These are phyloP conservation scores for Rhagophthalmus giganteus DNA, from an alignment of 2,888 invertebrate species.

Conservation along the genomic window DNA sequence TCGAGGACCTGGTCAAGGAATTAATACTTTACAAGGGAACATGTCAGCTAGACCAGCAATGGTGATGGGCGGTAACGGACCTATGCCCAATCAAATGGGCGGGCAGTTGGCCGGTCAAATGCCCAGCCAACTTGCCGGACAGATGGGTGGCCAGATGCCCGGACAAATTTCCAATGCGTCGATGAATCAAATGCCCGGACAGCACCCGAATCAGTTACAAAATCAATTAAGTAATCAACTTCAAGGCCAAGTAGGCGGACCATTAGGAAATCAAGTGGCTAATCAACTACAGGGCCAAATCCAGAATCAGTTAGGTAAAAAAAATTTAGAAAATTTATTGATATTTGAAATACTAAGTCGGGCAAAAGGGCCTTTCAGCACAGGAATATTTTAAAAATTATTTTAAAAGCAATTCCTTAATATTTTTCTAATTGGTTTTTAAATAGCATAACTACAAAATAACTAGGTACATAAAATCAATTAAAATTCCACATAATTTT, in stretches of 20 bases:
- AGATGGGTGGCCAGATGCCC: slow-evolving; percentile 55
- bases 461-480: too few species aligned
- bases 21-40: slow-evolving; percentile 48
- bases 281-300: slow-evolving; percentile 35
- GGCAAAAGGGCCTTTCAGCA: too few species aligned
- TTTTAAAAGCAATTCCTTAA: too few species aligned
- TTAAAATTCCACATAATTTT: too few species aligned
- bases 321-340: too few species aligned
- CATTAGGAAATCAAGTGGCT: slow-evolving; percentile 51
- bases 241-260: slow-evolving; percentile 55
- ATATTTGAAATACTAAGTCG: too few species aligned
- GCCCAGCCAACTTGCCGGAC: slow-evolving; percentile 52
- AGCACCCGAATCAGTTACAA: slow-evolving; percentile 36
- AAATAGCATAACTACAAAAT: too few species aligned
- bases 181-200: slow-evolving; percentile 34
- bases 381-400: too few species aligned
- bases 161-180: slow-evolving; percentile 46
- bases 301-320: slow-evolving; percentile 39
- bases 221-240: slow-evolving; percentile 42
- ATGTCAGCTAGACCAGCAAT: slow-evolving; percentile 47
- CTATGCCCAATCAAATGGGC: slow-evolving; percentile 52
- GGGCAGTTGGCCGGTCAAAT: slow-evolving; percentile 38
- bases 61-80: slow-evolving; percentile 57
- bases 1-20: slow-evolving; percentile 62
- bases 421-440: too few species aligned